These are phyloP conservation scores for Machaerirhynchus nigripectus DNA, from an alignment of 2,113 vertebrate species.

Conservation along the genomic window DNA sequence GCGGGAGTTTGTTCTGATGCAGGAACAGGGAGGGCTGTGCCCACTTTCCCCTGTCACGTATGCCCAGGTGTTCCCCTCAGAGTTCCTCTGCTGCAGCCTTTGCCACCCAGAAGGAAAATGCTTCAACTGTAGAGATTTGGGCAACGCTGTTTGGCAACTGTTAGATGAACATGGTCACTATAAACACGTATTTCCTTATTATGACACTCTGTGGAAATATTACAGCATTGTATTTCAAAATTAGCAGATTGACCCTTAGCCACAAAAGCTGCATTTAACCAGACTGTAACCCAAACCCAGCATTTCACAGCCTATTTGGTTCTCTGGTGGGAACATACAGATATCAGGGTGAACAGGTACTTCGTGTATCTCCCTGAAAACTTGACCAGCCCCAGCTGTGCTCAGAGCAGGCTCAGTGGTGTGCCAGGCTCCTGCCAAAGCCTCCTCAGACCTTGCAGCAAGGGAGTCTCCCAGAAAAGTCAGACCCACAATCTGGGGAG, in stretches of 20 bases:
- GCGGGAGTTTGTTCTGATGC: not conserved
- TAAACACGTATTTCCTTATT: not conserved
- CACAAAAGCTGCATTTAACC: not conserved
- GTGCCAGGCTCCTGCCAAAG: not conserved
- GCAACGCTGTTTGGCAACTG: not conserved
- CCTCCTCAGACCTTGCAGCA: not conserved
- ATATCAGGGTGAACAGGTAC: not conserved
- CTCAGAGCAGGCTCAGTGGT: not conserved
- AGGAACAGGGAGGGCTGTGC: not conserved
- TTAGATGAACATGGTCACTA: rapidly evolving
- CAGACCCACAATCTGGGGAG: not conserved
- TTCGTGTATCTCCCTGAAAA: not conserved
- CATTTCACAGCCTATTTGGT: not conserved
- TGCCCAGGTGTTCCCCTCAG: not conserved
- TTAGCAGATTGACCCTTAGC: not conserved
- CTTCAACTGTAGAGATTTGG: rapidly evolving
- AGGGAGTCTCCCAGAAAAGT: not conserved
- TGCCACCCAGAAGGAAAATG: not conserved
- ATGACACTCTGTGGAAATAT: not conserved
- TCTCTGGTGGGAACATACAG: not conserved
- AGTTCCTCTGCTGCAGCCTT: not conserved
- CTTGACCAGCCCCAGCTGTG: rapidly evolving
- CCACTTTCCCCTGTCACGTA: rapidly evolving
- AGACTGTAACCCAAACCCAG: not conserved
- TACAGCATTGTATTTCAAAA: rapidly evolving